Conservation (phyloP, 2,113 vertebrate genomes). For the Cairina moschata region DNA sequence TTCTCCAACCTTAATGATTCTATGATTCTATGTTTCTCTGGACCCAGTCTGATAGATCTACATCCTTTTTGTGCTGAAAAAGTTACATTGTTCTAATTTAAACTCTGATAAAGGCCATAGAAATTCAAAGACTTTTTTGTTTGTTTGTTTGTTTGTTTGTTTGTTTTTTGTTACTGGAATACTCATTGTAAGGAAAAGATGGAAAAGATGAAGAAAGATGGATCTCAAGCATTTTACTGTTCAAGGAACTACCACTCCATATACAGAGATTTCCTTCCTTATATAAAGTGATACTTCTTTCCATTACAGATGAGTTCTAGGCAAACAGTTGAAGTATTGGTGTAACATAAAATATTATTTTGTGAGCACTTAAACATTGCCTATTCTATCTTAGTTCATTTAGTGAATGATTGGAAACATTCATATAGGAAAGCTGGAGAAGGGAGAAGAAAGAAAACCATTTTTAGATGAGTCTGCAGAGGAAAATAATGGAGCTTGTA, state of each 20-base stretch:
- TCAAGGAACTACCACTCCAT: not conserved
- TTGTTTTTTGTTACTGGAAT: not conserved
- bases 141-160: not conserved
- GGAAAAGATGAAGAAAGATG: not conserved
- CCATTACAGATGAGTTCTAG: not conserved
- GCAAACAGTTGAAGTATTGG: fast-evolving
- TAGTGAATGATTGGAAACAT: not conserved
- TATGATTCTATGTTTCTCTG: too few relatives aligned
- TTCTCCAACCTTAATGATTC: too few relatives aligned
- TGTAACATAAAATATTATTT: not conserved
- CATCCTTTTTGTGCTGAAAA: not conserved
- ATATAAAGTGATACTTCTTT: not conserved
- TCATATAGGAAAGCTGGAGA: not conserved
- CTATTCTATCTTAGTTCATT: not conserved
- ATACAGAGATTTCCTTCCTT: not conserved
- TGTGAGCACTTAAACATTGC: not conserved
- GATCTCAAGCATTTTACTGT: not conserved
- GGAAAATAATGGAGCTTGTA: not conserved
- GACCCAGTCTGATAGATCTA: too few relatives aligned
- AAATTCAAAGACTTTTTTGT: not conserved
- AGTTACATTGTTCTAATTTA: not conserved
- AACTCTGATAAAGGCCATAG: not conserved
- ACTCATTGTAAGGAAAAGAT: not conserved
- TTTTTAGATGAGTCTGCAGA: not conserved
- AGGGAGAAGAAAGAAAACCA: not conserved